Evolutionary conservation across 2,113 vertebrate genomes (phyloP), one percentile per base, ranked within the genome.

Genomic region (Mus pahari): DNA sequence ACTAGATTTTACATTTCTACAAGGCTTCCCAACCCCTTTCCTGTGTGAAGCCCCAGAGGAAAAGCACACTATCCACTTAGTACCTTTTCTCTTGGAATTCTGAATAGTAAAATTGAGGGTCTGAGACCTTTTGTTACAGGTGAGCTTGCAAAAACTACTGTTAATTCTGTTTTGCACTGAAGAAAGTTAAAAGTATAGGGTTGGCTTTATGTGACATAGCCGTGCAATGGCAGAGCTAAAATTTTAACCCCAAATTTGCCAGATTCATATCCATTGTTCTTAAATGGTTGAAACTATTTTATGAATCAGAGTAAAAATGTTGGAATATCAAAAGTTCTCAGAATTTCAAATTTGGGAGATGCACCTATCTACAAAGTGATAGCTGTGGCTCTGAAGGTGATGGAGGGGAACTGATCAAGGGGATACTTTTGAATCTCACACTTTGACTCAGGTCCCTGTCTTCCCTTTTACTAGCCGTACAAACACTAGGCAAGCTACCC

Each of bases 21-120:
- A 73, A 73, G 53, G 36, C 28, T 96, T 89, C 62, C 42, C 31
- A 53, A 81, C 5, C 26, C 16, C 36, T 74, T 95, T 82, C 36
- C 66, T 60, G 17, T 94, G 89, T 39, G 26, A 77, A 31, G 36
- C 48, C 68, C 86, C 19, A 91, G 87, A 96, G 33, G 7, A 93
- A 90, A 94, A 66, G 10, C 4, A 55, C 31, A 90, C 62, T 42
- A 50, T 62, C 45, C 45, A 83, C 0, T 58, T 73, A 36, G 16
- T 2, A 78, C 33, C 68, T 92, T 88, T 28, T 36, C 48, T 82
- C 6, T 58, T 78, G 53, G 48, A 84, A 62, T 39, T 60, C 48
- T 82, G 70, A 64, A 88, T 55, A 91, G n/a, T 73, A 28, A 77
- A 31, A 48, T 31, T 39, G 64, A 90, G 55, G 28, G 42, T 58